Base-by-base conservation (phyloP, 2,113 vertebrate species). In the Chroicocephalus ridibundus region DNA sequence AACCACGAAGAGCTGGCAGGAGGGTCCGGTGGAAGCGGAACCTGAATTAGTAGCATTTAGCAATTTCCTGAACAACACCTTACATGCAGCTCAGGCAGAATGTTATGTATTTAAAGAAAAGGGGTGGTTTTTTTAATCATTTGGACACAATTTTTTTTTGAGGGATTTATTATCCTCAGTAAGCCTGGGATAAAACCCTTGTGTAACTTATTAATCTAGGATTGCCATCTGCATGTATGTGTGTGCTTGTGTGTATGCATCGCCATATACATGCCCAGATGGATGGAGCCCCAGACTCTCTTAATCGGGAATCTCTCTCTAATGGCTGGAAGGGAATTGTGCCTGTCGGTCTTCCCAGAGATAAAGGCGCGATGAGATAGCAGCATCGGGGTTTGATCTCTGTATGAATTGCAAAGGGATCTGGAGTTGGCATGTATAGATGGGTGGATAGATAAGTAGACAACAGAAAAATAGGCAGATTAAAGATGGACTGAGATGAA, bases 271-370 rank as follows among this genome's bases (percentile, higher is more conserved):
- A 1, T 14, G 5, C 12, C 1, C 72, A 7, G 94, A 9, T 8
- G 92, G 90, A 13, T 4, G 15, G 66, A 47, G 64, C 54, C 46
- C 34, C 79, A 0, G 2, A 6, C 21, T 13, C 78, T 31, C 68
- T 11, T 5, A 0, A 5, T 4, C 20, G 0, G 77, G 64, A 44
- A 57, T 54, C 61, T 7, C 21, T 42, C 47, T 29, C 14, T 10
- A 5, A 6, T 1, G 75, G 4, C 42, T 19, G 69, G 13, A 2
- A 8, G 66, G 57, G 72, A 77, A 61, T 11, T 2, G 42, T 7
- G 12, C 3, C 3, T 3, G 27, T 22, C 0, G 6, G 34, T 14
- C 42, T 22, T 4, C 0, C 0, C 1, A 38, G 71, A n/a, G 78
- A 40, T 3, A 7, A 40, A 55, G 80, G 55, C 1, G 7, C 0